Conservation (phyloP, 2,113 vertebrate species). For the Chlorodrepanis virens region DNA sequence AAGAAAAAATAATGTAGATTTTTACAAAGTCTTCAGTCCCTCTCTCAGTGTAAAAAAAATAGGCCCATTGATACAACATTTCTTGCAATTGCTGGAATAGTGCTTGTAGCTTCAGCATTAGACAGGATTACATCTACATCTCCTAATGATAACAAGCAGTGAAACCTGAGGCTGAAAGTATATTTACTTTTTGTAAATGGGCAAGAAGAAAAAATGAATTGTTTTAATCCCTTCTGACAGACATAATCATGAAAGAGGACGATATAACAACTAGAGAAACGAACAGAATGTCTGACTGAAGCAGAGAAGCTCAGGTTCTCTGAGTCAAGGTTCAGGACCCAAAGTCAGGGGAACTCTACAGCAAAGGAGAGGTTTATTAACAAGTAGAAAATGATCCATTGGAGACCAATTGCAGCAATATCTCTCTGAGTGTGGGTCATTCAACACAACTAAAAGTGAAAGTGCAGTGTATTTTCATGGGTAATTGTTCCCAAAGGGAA, state of each 20-base stretch:
- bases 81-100: background rate
- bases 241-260: background rate
- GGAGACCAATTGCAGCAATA: background rate
- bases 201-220: background rate
- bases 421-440: background rate
- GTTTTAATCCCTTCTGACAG: background rate
- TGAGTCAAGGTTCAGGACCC: background rate
- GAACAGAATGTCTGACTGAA: background rate
- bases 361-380: background rate
- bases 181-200: background rate
- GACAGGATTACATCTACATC: background rate
- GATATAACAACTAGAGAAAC: background rate
- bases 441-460: background rate
- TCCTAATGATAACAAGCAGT: background rate
- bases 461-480: background rate
- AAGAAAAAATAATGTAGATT: background rate
- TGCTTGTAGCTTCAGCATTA: background rate
- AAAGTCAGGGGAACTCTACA: background rate
- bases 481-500: background rate
- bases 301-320: background rate
- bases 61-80: background rate
- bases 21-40: background rate
- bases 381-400: background rate
- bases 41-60: background rate
- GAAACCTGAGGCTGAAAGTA: background rate